These are phyloP conservation scores for Actias luna DNA, from an alignment of 2,888 invertebrate species.

Conservation along the genomic window DNA sequence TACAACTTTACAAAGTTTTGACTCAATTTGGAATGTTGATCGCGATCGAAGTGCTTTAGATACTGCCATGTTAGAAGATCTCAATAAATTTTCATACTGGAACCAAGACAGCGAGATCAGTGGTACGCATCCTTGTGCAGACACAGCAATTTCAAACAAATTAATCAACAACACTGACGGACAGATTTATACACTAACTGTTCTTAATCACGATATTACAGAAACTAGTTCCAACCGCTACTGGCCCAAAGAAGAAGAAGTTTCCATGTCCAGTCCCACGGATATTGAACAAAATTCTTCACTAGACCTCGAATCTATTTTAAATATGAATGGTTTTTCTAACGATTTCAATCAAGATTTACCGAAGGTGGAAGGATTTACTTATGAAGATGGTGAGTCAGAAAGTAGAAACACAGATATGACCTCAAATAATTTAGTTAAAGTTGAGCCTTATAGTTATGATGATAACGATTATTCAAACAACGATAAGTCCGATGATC, in stretches of 20 bases:
- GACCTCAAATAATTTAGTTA: constrained; percentile 82
- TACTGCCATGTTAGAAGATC: constrained; percentile 90
- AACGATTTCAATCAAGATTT: constrained; percentile 83
- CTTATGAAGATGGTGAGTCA: constrained; percentile 89
- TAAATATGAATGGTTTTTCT: constrained; percentile 85
- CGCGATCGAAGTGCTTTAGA: constrained; percentile 88
- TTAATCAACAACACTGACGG: constrained; percentile 86
- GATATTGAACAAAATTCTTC: constrained; percentile 83
- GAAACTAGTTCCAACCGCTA: constrained; percentile 84
- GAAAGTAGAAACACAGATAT: constrained; percentile 88
- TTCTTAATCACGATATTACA: constrained; percentile 90
- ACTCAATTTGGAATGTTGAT: constrained; percentile 86
- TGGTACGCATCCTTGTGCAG: constrained; percentile 72
- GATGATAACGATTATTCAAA: constrained; percentile 66
- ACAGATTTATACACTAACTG: constrained; percentile 92
- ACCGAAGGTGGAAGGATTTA: constrained; percentile 87
- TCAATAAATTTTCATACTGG: constrained; percentile 91
- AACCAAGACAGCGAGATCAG: constrained; percentile 84
- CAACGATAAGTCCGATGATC: constrained; percentile 71
- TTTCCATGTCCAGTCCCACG: constrained; percentile 82
- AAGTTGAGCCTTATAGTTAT: constrained; percentile 69
- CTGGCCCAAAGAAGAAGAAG: constrained; percentile 85
- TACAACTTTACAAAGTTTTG: constrained; percentile 77
- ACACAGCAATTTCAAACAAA: constrained; percentile 77
- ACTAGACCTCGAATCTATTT: constrained; percentile 90